Evolutionary conservation across 2,888 invertebrate species (phyloP), one percentile per base, ranked within the genome.

Genomic region (Acanthosoma haemorrhoidale): DNA sequence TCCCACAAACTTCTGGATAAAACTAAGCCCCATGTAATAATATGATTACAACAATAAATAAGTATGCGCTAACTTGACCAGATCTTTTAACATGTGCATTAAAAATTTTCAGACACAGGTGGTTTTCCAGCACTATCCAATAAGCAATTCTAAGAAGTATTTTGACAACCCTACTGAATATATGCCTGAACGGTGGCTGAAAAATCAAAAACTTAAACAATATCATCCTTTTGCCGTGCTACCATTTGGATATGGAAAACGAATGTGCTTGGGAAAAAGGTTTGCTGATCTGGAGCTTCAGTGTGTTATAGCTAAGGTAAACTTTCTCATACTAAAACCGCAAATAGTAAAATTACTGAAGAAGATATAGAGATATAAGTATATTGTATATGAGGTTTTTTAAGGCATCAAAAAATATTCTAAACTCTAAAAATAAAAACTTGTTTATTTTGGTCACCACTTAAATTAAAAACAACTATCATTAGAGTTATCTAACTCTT

Each of bases 241-340:
- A 34, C 90, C 90, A 0, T 91, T 89, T 75, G 90, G 93, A 0
- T 87, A 89, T 75, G 93, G 93, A 0, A 90, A 91, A 2, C 83
- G 93, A 66, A 92, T 92, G 85, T 93, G 93, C 76, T 80, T 93
- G 69, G 94, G 94, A 0, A 82, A 92, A 70, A 82, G 94, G 74
- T 94, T 94, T 78, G 94, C 94, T 6, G 94, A 94, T 78, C 83
- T 94, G 72, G 94, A 95, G 82, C 91, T 94, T 80, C 92, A 94
- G 82, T 87, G 92, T 63, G 81, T 92, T 15, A 78, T 92, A 39
- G 87, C 89, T 1, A 92, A 91, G 85, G 90, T 90, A 81, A 34
- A 57, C 5, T 18, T n/a, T n/a, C n/a, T n/a, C n/a, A n/a, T n/a
- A n/a, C n/a, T n/a, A n/a, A n/a, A n/a, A n/a, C n/a, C n/a, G n/a